Evolutionary conservation across 2,888 invertebrate species (phyloP), one percentile per base, ranked within the genome.

Genomic region (Oscheius sp.): DNA sequence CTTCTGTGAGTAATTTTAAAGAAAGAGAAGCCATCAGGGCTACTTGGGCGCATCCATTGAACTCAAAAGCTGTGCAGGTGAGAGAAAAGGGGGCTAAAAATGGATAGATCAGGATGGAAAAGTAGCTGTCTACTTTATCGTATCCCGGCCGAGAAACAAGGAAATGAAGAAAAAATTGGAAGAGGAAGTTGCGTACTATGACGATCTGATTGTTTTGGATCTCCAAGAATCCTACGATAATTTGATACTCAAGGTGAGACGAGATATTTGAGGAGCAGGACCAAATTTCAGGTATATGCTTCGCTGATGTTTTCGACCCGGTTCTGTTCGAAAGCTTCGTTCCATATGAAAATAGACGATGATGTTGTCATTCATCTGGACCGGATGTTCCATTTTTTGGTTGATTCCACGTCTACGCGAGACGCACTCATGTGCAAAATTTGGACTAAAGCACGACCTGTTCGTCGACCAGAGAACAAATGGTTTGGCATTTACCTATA

Each of bases 311-410:
- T 75, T 41, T 71, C 76, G 25, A 59, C 69, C 35, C 18, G 52
- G 12, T 74, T 41, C 52, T 80, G 78, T 55, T 29, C 35, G 16
- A 52, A 52, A n/a, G 74, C 74, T 13, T 71, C 64, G 21, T 80
- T 73, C 27, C 71, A 74, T 52, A 46, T 80, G 66, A 78, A 80
- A 72, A 72, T 77, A 18, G 80, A 80, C 58, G 80, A 80, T 29
- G 80, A 80, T 46, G 76, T 78, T 25, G 73, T 75, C 13, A 58
- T 78, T 5, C 55, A 76, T 45, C 18, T 77, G 46, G 77, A 80
- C 64, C 55, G 70, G 5, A n/a, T 73, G 55, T 23, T 79, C 55
- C 70, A 66, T 21, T 69, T 45, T 49, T 46, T 73, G 21, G 46
- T 45, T 13, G 52, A 68, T 29, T 68, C 58, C 41, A 18, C 45